Evolutionary conservation across 1,140 invertebrate genomes (phyloP), one percentile per base, ranked within the genome.

Genomic region (Hycleus cichorii): DNA sequence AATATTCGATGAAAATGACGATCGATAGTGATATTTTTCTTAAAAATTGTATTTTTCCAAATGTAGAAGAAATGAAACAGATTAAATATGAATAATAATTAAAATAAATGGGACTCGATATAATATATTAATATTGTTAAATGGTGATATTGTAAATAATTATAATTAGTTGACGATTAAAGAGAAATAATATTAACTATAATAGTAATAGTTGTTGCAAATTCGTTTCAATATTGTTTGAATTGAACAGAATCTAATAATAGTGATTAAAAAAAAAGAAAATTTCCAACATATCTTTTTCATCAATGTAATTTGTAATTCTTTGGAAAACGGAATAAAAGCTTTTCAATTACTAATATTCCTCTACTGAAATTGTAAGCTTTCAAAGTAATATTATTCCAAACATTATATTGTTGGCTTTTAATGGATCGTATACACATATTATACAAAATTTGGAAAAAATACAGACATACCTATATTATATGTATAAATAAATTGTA

Each of bases 11-110:
- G 40, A 42, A 61, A 62, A 65, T 55, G 66, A 72, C 63, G 65
- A 65, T 65, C 61, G 55, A 69, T 64, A 67, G 70, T 69, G 67
- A 72, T 72, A 72, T 67, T 67, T 67, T 68, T 64, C 47, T 42
- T 55, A 54, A 46, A 18, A 43, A 48, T 39, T 60, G 38, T 52
- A 52, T 51, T 59, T 56, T 55, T 52, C 50, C 46, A 63, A 46
- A 60, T 40, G 18, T 32, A 32, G 7, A 44, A 2, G 9, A 4
- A 42, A n/a, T 42, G 3, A 42, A 6, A 3, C 6, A 18, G 6
- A 38, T 32, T 38, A 27, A 49, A 49, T n/a, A 9, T 26, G 9
- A 8, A 49, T 11, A 49, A 49, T 9, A 38, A 40, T 50, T 9
- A 11, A 38, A n/a, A 39, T 39, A 50, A 10, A 50, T 50, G 49